A percentile compares a stretch with the other conserved stretches of the same genome.
These are phyloP conservation scores for Drosophila paranaensis DNA, from an alignment of 2,888 invertebrate genomes.

Conservation along the genomic window DNA sequence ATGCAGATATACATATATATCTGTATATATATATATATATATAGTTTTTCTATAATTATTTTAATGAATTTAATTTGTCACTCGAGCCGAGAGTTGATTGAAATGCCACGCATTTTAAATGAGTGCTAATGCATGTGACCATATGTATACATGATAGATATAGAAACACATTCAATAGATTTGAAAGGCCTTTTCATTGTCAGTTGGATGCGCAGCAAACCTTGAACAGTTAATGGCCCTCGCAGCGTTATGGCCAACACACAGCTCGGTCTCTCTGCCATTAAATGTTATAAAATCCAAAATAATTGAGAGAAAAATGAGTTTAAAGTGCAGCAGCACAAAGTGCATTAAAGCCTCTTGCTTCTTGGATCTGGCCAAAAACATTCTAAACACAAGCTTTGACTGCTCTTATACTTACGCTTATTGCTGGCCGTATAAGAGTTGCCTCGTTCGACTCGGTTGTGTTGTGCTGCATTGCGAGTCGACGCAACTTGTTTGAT, in stretches of 20 bases:
- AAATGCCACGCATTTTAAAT: slow-evolving; percentile 28
- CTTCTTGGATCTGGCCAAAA: neutral
- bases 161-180: slow-evolving; percentile 10
- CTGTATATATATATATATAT: slow-evolving; percentile 4
- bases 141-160: neutral
- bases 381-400: slow-evolving; percentile 15
- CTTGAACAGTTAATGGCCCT: slow-evolving; percentile 45
- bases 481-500: slow-evolving; percentile 36
- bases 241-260: slow-evolving; percentile 22
- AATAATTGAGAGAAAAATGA: neutral
- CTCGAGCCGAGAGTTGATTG: slow-evolving; percentile 38
- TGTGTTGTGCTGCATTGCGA: slow-evolving; percentile 1
- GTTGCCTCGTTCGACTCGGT: slow-evolving; percentile 18
- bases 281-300: slow-evolving; percentile 3
- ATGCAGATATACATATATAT: neutral
- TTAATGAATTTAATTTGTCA: slow-evolving; percentile 50
- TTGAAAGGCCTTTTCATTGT: slow-evolving; percentile 56
- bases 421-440: slow-evolving; percentile 52
- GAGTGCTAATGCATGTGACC: neutral
- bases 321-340: slow-evolving; percentile 22
- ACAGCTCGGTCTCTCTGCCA: slow-evolving; percentile 13
- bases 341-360: slow-evolving; percentile 9
- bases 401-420: slow-evolving; percentile 51
- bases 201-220: slow-evolving; percentile 55
- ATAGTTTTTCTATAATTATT: slow-evolving; percentile 37